These are phyloP conservation scores for Drosophila austrosaltans DNA, from an alignment of 2,888 invertebrate species.

Conservation along the genomic window DNA sequence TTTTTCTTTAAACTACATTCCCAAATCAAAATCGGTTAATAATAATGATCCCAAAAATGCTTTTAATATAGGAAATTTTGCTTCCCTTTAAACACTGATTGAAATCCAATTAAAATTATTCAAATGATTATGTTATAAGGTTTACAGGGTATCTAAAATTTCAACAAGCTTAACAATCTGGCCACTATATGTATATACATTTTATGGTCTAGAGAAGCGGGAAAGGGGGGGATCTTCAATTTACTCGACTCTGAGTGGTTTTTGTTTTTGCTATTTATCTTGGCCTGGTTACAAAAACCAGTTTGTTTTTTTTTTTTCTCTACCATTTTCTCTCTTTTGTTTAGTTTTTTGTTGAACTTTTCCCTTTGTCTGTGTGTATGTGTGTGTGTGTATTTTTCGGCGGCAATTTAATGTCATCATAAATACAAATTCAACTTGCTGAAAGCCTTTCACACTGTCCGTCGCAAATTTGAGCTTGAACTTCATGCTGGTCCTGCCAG, in stretches of 20 bases:
- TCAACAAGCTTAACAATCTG: background rate
- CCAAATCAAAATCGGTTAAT: too few relatives aligned
- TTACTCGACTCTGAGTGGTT: constrained; percentile 76
- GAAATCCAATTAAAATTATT: too few relatives aligned
- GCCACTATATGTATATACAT: background rate
- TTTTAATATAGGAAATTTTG: too few relatives aligned
- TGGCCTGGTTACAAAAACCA: constrained; percentile 60
- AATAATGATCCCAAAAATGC: too few relatives aligned
- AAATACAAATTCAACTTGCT: constrained; percentile 73
- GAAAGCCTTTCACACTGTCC: constrained; percentile 52
- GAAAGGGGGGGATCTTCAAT: constrained; percentile 50
- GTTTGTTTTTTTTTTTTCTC: constrained; percentile 2
- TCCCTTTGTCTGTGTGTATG: constrained; percentile 9
- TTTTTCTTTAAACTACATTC: too few relatives aligned
- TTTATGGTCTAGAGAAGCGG: background rate
- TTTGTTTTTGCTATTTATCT: constrained; percentile 74
- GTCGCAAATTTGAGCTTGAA: constrained; percentile 58
- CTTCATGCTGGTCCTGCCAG: constrained; percentile 40
- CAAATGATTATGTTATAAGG: too few relatives aligned
- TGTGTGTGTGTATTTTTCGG: constrained; percentile 36
- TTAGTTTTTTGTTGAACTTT: constrained; percentile 17
- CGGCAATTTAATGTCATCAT: constrained; percentile 75
- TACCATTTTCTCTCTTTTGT: constrained; percentile 20
- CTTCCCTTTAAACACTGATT: too few relatives aligned
- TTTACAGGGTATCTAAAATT: background rate